Evolutionary conservation across 2,113 vertebrate genomes (phyloP).

Genomic region (Centropristis striata): DNA sequence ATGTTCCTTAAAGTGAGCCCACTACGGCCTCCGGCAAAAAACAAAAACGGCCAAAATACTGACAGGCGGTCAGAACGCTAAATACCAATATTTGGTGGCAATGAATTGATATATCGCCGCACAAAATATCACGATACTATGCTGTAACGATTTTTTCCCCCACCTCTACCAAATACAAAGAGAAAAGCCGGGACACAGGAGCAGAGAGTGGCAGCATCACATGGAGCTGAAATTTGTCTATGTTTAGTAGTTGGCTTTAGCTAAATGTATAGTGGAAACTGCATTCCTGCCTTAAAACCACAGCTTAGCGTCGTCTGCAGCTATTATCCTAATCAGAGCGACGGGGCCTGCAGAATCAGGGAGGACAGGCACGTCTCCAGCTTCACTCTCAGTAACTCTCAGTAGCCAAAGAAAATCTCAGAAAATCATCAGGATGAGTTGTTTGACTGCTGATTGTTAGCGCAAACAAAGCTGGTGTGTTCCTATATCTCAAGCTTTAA

Average conservation of each 20-base stretch:
- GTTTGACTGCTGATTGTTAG: too few relatives aligned
- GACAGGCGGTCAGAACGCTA: too few relatives aligned
- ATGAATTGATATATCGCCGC: too few relatives aligned
- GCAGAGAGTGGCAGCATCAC: slow-evolving; percentile 71
- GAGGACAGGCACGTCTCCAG: slow-evolving; percentile 2
- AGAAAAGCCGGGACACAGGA: too few relatives aligned
- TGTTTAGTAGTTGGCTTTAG: slow-evolving; percentile 64
- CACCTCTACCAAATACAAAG: too few relatives aligned
- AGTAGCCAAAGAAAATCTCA: slow-evolving; percentile 22
- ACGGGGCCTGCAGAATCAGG: slow-evolving; percentile 28
- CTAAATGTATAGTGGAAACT: slow-evolving; percentile 62
- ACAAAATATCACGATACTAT: too few relatives aligned
- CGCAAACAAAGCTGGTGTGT: neutral
- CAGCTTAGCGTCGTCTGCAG: slow-evolving; percentile 74
- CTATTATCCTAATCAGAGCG: slow-evolving; percentile 74
- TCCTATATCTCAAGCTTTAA: neutral
- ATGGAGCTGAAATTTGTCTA: slow-evolving; percentile 66
- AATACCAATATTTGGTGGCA: too few relatives aligned
- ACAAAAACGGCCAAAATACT: too few relatives aligned
- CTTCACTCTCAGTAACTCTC: neutral
- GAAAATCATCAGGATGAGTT: slow-evolving; percentile 14
- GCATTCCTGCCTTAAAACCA: slow-evolving; percentile 72
- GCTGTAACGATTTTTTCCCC: too few relatives aligned
- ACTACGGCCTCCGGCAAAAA: too few relatives aligned
- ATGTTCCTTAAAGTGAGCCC: too few relatives aligned